Conservation (phyloP, 2,888 invertebrate genomes). For the Cynaeus angustus region DNA sequence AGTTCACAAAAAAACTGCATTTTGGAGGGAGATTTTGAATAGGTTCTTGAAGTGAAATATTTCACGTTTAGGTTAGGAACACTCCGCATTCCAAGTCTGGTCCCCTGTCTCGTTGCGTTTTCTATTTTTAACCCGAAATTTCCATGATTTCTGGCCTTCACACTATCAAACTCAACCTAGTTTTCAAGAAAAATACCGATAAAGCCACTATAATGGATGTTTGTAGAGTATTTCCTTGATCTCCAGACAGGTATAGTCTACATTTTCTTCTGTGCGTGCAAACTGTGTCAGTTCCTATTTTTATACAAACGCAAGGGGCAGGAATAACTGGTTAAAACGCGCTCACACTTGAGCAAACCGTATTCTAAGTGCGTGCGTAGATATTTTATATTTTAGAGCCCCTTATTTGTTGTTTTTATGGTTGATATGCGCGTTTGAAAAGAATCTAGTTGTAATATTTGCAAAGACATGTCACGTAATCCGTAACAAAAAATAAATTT, state of each 20-base stretch:
- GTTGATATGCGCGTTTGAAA: neutral
- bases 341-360: conserved; percentile 30
- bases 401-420: neutral
- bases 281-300: conserved; percentile 50
- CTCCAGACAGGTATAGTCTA: neutral
- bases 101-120: too few species aligned
- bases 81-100: too few species aligned
- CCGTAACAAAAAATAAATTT: neutral
- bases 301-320: conserved; percentile 43
- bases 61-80: too few species aligned
- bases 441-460: neutral
- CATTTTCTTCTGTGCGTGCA: conserved; percentile 23
- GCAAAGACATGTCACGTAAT: neutral
- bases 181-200: neutral
- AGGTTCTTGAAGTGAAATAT: too few species aligned
- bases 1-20: too few species aligned
- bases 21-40: too few species aligned
- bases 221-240: neutral
- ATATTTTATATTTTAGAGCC: neutral
- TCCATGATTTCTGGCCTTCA: neutral
- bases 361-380: conserved; percentile 15
- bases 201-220: neutral
- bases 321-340: conserved; percentile 54
- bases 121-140: too few species aligned
- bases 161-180: neutral